Base-by-base conservation (phyloP, 1,140 invertebrate species). In the Anoplolepis gracilipes region DNA sequence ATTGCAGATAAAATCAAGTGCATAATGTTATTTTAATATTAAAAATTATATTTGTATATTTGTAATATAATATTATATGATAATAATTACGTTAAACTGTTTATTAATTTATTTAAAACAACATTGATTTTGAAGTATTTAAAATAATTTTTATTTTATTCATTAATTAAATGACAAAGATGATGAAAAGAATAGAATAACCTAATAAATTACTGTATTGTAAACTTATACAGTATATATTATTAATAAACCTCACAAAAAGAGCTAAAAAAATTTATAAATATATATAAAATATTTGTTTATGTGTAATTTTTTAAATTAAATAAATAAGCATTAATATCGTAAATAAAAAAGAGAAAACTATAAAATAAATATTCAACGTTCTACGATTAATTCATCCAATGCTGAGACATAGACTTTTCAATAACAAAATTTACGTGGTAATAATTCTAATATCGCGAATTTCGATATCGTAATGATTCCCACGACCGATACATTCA, bases 1-100 rank as follows among this genome's bases (percentile, higher is more conserved):
- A 42, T 78, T 49, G 10, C 19, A 49, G n/a, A 78, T 22, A 1
- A 19, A 65, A 33, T 3, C 19, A 64, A 39, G 22, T 39, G 7
- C n/a, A 62, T 62, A 64, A 33, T 49, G 30, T 49, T 22, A 65
- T 33, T 78, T 64, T 49, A 22, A 77, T 64, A 33, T 42, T 33
- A 65, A 19, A 25, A 65, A 78, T 33, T 19, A 49, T 7, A 30
- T 64, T n/a, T 49, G 42, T 22, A 28, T 77, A 28, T 77, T 77
- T 33, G 22, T 7, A 25, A 13, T 49, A 42, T 77, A 5, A 36
- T 28, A 73, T 53, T 16, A 22, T 10, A 30, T 3, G 49, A 55
- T 53, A 3, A 49, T 53, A 3, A 49, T 53, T 53, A 16, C 7
- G 19, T n/a, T 5, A 55, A 22, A 55, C 49, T 30, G 8, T 53